Percentiles rank a stretch among this genome's conserved stretches.
Evolutionary conservation across 2,888 invertebrate genomes (phyloP).

Genomic region (Branchipolynoe longqiensis): DNA sequence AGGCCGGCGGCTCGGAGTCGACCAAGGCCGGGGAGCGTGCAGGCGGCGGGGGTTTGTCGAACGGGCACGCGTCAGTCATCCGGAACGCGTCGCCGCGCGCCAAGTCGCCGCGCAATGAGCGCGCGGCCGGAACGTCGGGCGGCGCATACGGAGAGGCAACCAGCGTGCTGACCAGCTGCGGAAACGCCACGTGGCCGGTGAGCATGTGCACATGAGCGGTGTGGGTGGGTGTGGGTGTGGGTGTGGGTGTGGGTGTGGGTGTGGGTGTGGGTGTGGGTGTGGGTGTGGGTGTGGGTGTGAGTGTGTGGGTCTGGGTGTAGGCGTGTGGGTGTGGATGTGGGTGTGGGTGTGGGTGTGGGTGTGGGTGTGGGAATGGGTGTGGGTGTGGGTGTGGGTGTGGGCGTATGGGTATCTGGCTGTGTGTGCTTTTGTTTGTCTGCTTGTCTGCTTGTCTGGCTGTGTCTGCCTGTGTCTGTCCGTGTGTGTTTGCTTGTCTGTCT

Average conservation of each 20-base stretch:
- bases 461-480: no score
- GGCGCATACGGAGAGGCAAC: not conserved
- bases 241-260: not conserved
- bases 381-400: no score
- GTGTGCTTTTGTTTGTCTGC: no score
- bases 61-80: constrained; percentile 63
- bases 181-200: constrained; percentile 57
- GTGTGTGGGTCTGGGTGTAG: no score
- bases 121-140: not conserved
- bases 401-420: no score
- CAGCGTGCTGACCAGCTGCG: constrained; percentile 58
- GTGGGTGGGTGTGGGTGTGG: not conserved
- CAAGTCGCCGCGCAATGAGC: constrained; percentile 58
- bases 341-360: no score
- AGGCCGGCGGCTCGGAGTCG: not conserved
- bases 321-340: no score
- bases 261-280: no score
- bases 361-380: no score
- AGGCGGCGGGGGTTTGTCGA: constrained; percentile 45
- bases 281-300: no score
- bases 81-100: constrained; percentile 64
- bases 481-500: no score
- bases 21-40: constrained; percentile 34
- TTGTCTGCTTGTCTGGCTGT: no score
- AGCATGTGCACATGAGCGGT: not conserved